Evolutionary conservation across 30 jellyfish, hydroid and myxozoan genomes (phyloP), one percentile per base, ranked within the genome.

Genomic region (Aurelia coerulea): DNA sequence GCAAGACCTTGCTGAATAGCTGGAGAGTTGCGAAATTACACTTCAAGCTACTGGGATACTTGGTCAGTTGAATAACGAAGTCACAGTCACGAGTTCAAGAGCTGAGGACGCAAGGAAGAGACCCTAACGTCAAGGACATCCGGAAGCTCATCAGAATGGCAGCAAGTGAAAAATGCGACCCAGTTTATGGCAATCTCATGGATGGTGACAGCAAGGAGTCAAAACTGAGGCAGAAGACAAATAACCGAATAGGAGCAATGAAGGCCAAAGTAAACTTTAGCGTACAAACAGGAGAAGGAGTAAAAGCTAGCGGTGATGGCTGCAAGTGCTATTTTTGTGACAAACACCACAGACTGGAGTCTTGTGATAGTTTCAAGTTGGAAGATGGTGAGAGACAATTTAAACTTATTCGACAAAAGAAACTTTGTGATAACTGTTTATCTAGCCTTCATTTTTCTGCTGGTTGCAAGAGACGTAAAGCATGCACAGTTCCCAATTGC

Each of bases 121-220:
- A 80, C 39, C 90, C 90, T 2, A 80, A 39, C 33, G 68, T 80
- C 17, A 77, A 80, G 42, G 90, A 80, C 83, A 19, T 77, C 77
- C 23, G 88, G 39, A 77, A 49, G 71, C 83, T 65, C 39, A 42
- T 80, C 59, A 64, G 90, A 52, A 54, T 13, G 29, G 66, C 66
- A 7, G n/a, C 76, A 3, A 29, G 4, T 13, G 91, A 81, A 51
- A 81, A 66, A 64, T 49, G 66, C 56, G 92, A 83, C 34, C 86
- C 92, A 4, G 86, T 83, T 2, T 83, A 13, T 83, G 92, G 92
- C 33, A 79, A 34, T 3, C 6, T 56, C 60, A 68, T 83, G 92
- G 92, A 83, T 5, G 51, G 68, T 2, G 86, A 39, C 2, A 56
- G 69, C 14, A 79, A 12, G 4, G 9, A 15, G 3, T 12, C 4